These are phyloP conservation scores for Phoxinus dragarum DNA, from an alignment of 2,797 vertebrate species.

Conservation along the genomic window DNA sequence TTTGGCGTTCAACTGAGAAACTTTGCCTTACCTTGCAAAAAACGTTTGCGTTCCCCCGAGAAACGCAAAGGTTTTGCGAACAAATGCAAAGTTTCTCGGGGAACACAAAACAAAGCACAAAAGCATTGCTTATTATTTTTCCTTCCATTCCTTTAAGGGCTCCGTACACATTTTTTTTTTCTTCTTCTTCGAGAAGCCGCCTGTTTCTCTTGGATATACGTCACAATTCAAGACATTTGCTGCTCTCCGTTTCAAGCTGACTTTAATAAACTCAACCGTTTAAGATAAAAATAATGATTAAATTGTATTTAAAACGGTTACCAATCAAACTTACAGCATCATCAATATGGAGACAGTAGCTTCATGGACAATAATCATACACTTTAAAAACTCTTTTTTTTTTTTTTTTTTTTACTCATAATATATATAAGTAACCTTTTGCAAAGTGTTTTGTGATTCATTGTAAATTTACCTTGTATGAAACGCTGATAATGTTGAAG, in stretches of 20 bases:
- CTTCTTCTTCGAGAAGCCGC: not conserved
- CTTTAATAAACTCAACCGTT: not conserved
- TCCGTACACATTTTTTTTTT: too few relatives aligned
- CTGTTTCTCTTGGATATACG: not conserved
- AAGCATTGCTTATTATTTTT: not conserved
- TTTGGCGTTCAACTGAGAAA: too few relatives aligned
- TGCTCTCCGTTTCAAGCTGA: not conserved
- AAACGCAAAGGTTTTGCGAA: too few relatives aligned
- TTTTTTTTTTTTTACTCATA: too few relatives aligned
- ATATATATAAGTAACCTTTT: not conserved
- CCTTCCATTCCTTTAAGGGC: not conserved
- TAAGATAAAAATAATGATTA: not conserved
- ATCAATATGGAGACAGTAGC: not conserved
- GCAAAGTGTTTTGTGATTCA: not conserved
- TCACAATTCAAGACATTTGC: not conserved
- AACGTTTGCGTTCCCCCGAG: too few relatives aligned
- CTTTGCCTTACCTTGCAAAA: too few relatives aligned
- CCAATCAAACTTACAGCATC: not conserved
- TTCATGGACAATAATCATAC: not conserved
- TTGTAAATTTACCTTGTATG: conserved; percentile 67
- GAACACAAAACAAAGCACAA: too few relatives aligned
- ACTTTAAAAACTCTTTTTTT: not conserved
- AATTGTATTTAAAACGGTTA: not conserved
- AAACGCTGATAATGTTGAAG: conserved; percentile 76
- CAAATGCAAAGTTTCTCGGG: too few relatives aligned